Evolutionary conservation across 2,113 vertebrate genomes (phyloP).

Genomic region (Rostratula benghalensis): DNA sequence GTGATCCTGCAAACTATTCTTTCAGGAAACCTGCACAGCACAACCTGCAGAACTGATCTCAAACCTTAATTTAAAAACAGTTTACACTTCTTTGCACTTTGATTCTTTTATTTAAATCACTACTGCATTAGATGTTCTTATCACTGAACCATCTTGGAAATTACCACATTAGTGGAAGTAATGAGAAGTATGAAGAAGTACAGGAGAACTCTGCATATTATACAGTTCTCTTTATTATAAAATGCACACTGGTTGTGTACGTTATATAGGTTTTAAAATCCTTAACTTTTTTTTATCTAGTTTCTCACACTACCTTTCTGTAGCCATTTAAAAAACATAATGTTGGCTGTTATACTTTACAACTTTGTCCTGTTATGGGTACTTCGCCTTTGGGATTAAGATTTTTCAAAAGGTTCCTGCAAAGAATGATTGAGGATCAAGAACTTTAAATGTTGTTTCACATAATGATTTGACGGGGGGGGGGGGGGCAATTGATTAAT

Average conservation of each 20-base stretch:
- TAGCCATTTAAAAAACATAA: no score
- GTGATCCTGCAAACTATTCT: not conserved
- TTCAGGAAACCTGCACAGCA: not conserved
- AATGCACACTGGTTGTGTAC: not conserved
- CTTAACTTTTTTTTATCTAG: not conserved
- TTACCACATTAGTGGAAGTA: not conserved
- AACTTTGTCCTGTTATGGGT: not conserved
- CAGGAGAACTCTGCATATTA: not conserved
- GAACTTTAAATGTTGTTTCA: not conserved
- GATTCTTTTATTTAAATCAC: not conserved
- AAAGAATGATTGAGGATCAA: not conserved
- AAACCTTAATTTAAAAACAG: not conserved
- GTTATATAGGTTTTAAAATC: not conserved
- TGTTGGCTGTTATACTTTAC: not conserved
- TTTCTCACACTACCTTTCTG: not conserved
- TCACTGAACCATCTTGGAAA: not conserved
- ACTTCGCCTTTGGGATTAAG: not conserved
- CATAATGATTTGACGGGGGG: not conserved
- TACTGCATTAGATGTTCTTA: not conserved
- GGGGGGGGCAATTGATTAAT: not conserved
- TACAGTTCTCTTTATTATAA: not conserved
- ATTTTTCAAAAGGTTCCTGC: not conserved
- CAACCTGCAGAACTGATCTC: not conserved
- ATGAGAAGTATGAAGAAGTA: not conserved
- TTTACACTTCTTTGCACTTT: not conserved